Evolutionary conservation across 1,140 invertebrate genomes (phyloP), one percentile per base, ranked within the genome.

Genomic region (Elymnias hypermnestra): DNA sequence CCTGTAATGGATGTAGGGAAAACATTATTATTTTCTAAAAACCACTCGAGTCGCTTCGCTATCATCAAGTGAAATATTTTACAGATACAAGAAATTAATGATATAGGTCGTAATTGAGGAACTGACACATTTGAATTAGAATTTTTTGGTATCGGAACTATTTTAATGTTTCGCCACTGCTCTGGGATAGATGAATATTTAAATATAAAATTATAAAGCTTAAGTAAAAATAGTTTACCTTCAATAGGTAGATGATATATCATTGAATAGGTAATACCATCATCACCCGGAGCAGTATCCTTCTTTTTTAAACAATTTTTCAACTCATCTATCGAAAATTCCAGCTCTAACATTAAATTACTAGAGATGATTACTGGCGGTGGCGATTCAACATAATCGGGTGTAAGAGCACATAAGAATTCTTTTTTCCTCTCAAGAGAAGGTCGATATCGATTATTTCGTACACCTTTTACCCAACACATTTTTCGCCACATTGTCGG

Each of bases 11-110:
- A 13, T 7, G 22, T 9, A 0, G 58, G 57, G 5, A 69, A 36
- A 10, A 60, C 52, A n/a, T 40, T 15, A 18, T 61, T 55, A 21
- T 50, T 58, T 22, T 68, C 61, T 3, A 55, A 9, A 43, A 37
- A 62, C 61, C 57, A 60, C 38, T 67, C 54, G 1, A 67, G 6
- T 0, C 60, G 19, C 36, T 51, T 63, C 5, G 19, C 26, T 5
- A 67, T 26, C 43, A 67, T 60, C 21, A 44, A 44, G 38, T 64
- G 55, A 38, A 68, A 55, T n/a, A 50, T 47, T 54, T 68, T 68
- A 19, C 43, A 49, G 3, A 60, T 5, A 38, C 62, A 69, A 6
- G 62, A 56, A 6, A 65, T 58, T 5, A 69, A 39, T 2, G 65
- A 69, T 18, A 65, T 62, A 7, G 62, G 62, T 25, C 58, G 48